phyloP scores from a whole-genome alignment of 2,888 invertebrate genomes.

The Leptinotarsa haldemani region DNA sequence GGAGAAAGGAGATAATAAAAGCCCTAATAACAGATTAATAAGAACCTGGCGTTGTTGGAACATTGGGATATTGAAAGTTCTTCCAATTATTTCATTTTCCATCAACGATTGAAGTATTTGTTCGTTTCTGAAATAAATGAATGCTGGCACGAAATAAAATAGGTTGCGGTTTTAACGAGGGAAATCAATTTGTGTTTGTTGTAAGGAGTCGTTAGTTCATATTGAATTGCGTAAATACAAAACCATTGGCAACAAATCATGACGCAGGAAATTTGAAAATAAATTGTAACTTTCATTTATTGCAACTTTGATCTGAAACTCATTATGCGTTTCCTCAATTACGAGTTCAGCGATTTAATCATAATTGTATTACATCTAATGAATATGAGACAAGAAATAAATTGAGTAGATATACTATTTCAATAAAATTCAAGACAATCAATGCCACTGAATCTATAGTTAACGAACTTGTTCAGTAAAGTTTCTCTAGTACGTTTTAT shows the following conservation, averaged over 20 bases:
- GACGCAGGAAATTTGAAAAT: slow-evolving; percentile 13
- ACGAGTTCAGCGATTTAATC: not conserved
- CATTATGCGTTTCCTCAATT: slow-evolving; percentile 6
- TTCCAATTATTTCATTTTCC: not conserved
- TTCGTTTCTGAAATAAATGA: not conserved
- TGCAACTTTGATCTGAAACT: not conserved
- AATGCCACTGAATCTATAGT: no score
- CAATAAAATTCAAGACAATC: no score
- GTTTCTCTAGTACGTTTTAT: no score
- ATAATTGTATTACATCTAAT: not conserved
- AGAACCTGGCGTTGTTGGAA: no score
- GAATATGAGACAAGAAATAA: not conserved
- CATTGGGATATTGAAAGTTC: not conserved
- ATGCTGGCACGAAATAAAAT: not conserved
- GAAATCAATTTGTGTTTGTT: slow-evolving; percentile 14
- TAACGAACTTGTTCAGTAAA: no score
- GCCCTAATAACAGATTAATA: no score
- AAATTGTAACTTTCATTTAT: slow-evolving; percentile 17
- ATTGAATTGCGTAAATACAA: slow-evolving; percentile 14
- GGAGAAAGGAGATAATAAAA: no score
- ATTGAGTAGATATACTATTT: not conserved
- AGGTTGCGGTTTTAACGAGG: slow-evolving; percentile 8
- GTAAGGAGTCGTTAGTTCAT: slow-evolving; percentile 2
- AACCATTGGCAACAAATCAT: not conserved
- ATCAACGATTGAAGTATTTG: not conserved